Percentiles rank a stretch among this genome's conserved stretches.
Evolutionary conservation across 2,797 vertebrate genomes (phyloP).

Genomic region (Onychomys arenicola): DNA sequence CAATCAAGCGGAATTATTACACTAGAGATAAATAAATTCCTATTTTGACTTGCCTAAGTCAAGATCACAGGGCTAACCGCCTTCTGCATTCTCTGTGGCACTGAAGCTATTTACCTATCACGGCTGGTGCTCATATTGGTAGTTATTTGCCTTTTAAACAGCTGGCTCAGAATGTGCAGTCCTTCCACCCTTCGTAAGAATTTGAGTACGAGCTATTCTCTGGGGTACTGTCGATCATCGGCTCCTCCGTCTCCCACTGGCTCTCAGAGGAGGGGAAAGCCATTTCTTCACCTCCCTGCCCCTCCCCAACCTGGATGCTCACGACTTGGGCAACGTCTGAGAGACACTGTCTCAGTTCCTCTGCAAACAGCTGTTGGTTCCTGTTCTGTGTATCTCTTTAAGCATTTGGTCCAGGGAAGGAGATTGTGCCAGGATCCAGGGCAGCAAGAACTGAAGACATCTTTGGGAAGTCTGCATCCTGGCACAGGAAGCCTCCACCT

Average conservation of each 20-base stretch:
- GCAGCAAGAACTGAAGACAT: not conserved
- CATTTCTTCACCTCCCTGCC: not conserved
- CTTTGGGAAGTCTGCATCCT: not conserved
- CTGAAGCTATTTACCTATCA: not conserved
- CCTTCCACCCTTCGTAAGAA: not conserved
- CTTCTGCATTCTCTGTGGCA: not conserved
- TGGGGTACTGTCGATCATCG: not conserved
- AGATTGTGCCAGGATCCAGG: not conserved
- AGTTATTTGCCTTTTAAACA: not conserved
- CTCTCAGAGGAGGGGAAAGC: not conserved
- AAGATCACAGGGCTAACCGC: not conserved
- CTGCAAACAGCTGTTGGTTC: not conserved
- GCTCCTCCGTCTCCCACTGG: not conserved
- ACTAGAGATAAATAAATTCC: slow-evolving; percentile 55
- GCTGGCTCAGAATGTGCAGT: not conserved
- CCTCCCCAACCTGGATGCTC: not conserved
- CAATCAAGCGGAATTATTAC: not conserved
- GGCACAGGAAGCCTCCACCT: not conserved
- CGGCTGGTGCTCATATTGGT: too few species aligned
- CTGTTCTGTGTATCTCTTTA: not conserved
- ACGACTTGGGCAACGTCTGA: not conserved
- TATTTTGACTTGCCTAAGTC: slow-evolving; percentile 38
- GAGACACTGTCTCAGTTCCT: not conserved
- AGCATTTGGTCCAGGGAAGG: not conserved
- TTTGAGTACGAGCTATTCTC: not conserved